These are phyloP conservation scores for Trichosurus vulpecula DNA, from an alignment of 2,797 vertebrate genomes.

Conservation along the genomic window DNA sequence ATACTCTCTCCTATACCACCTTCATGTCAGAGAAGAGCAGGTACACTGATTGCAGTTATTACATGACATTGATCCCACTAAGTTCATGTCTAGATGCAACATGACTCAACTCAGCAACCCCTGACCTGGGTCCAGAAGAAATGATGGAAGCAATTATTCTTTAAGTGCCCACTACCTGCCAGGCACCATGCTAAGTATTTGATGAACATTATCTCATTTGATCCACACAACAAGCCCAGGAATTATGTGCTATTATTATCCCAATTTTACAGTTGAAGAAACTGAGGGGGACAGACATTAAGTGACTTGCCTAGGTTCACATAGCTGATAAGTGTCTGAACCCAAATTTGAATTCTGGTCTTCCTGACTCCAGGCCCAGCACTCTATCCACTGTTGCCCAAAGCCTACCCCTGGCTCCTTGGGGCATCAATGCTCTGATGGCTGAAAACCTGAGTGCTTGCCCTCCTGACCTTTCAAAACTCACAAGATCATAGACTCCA, in stretches of 20 bases:
- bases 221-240: not conserved
- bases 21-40: not conserved
- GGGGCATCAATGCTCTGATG: not conserved
- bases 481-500: not conserved
- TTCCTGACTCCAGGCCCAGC: not conserved
- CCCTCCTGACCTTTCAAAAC: not conserved
- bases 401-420: not conserved
- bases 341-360: not conserved
- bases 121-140: not conserved
- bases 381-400: not conserved
- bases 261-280: not conserved
- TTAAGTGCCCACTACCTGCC: not conserved
- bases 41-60: too few relatives aligned
- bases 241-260: not conserved
- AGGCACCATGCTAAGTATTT: not conserved
- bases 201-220: not conserved
- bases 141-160: not conserved
- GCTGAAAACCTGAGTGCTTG: not conserved
- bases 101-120: not conserved
- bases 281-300: not conserved
- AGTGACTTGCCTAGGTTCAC: not conserved
- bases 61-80: not conserved
- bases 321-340: not conserved
- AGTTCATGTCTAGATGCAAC: not conserved
- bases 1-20: not conserved